Evolutionary conservation across 2,797 vertebrate species (phyloP), one percentile per base, ranked within the genome.

Genomic region (Cetoscarus ocellatus): DNA sequence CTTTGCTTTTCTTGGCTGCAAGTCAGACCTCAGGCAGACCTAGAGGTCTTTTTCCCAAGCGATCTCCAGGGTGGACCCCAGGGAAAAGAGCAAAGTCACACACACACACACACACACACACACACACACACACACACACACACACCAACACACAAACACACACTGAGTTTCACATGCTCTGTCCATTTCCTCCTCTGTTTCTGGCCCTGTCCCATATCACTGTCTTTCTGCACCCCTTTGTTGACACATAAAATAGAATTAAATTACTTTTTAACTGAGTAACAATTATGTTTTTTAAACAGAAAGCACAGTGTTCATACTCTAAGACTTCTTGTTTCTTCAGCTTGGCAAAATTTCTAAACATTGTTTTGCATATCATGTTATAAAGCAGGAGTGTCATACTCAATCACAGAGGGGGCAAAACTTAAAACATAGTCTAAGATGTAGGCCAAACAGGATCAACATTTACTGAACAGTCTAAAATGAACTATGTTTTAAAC

Each of bases 31-130:
- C 94, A 94, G 94, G 95, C 94, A 91, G 95, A 96, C 97, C 96
- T 95, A 88, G 94, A 96, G 96, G 95, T 96, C 95, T 92, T 96
- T 97, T 98, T 98, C 97, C 96, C 97, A 98, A 96, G 96, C 90
- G 93, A 93, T 93, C 93, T 90, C 75, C 85, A 87, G 77, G 83
- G 79, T 86, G 88, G 82, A 90, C 92, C 87, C 89, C 58, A 90
- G 90, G 88, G 92, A 91, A 82, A 63, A 67, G 72, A 73, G 59
- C 53, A 34, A 19, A 59, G 77, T 87, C 83, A 88, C 86, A 79
- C 79, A 82, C 86, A 84, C 90, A n/a, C n/a, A n/a, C n/a, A n/a
- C n/a, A n/a, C n/a, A n/a, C n/a, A n/a, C n/a, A n/a, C n/a, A n/a
- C n/a, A n/a, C n/a, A n/a, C n/a, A n/a, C n/a, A n/a, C n/a, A n/a